Evolutionary conservation across 2,888 invertebrate genomes (phyloP).

Genomic region (Oegoconia quadripuncta): DNA sequence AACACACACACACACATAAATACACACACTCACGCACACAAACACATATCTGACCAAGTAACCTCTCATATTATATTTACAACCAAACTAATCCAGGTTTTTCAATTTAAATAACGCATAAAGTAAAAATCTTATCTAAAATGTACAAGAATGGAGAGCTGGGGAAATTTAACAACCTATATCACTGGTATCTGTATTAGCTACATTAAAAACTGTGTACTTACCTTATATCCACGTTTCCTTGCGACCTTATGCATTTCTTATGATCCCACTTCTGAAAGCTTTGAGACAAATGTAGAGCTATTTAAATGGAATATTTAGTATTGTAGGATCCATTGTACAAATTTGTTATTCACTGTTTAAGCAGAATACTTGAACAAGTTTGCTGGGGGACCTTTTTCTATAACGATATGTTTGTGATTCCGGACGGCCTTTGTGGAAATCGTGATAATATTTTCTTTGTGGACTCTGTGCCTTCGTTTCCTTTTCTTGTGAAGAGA

Average conservation of each 20-base stretch:
- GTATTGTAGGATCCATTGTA: conserved; percentile 62
- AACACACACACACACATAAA: too few species aligned
- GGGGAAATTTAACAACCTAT: too few species aligned
- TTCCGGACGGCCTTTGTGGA: conserved; percentile 13
- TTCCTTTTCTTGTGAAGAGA: not conserved
- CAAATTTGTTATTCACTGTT: conserved; percentile 64
- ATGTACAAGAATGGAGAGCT: too few species aligned
- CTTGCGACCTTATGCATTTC: conserved; percentile 62
- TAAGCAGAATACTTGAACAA: conserved; percentile 50
- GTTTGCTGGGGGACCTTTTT: conserved; percentile 35
- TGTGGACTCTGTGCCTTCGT: not conserved
- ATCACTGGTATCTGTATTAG: too few species aligned
- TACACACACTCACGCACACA: too few species aligned
- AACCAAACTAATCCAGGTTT: too few species aligned
- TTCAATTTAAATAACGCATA: too few species aligned
- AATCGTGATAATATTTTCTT: conserved; percentile 11
- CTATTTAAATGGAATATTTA: conserved; percentile 70
- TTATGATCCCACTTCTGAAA: conserved; percentile 56
- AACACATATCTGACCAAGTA: too few species aligned
- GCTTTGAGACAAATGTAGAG: conserved; percentile 67
- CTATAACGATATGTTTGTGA: conserved; percentile 32
- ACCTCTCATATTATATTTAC: too few species aligned
- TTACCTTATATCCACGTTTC: conserved; percentile 40
- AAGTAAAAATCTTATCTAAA: too few species aligned
- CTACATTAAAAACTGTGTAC: too few species aligned